These are phyloP conservation scores for Xiphydria camelus DNA, from an alignment of 2,888 invertebrate genomes.

Conservation along the genomic window DNA sequence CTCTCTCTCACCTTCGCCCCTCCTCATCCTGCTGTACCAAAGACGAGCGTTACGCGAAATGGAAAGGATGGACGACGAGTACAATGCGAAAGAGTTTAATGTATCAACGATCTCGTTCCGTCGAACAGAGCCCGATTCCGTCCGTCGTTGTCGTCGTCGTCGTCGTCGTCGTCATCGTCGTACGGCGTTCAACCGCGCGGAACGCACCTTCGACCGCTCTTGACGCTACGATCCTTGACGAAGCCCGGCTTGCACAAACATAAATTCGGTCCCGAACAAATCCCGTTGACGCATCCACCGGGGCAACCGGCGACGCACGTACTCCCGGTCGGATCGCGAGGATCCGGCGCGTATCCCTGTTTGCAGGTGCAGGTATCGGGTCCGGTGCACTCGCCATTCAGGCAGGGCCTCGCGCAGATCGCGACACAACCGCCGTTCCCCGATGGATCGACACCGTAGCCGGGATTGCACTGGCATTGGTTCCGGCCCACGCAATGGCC, in stretches of 20 bases:
- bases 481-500: constrained; percentile 62
- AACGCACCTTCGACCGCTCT: constrained; percentile 68
- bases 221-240: constrained; percentile 65
- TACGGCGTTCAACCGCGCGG: constrained; percentile 48
- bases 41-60: no score
- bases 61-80: no score
- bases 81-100: no score
- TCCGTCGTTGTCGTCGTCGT: no score
- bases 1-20: no score
- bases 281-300: constrained; percentile 74
- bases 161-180: no score
- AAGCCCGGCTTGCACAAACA: constrained; percentile 76
- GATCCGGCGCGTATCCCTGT: constrained; percentile 55
- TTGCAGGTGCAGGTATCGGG: constrained; percentile 51
- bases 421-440: constrained; percentile 37
- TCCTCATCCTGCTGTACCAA: no score
- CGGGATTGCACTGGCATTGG: constrained; percentile 61
- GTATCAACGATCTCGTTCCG: no score
- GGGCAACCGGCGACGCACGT: constrained; percentile 68
- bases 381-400: constrained; percentile 61
- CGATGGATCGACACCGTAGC: constrained; percentile 56
- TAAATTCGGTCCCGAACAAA: constrained; percentile 73
- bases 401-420: constrained; percentile 53
- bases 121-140: no score
- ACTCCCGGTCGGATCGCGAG: constrained; percentile 30